Base-by-base conservation (phyloP, 2,888 invertebrate species). In the Charanyca ferruginea region DNA sequence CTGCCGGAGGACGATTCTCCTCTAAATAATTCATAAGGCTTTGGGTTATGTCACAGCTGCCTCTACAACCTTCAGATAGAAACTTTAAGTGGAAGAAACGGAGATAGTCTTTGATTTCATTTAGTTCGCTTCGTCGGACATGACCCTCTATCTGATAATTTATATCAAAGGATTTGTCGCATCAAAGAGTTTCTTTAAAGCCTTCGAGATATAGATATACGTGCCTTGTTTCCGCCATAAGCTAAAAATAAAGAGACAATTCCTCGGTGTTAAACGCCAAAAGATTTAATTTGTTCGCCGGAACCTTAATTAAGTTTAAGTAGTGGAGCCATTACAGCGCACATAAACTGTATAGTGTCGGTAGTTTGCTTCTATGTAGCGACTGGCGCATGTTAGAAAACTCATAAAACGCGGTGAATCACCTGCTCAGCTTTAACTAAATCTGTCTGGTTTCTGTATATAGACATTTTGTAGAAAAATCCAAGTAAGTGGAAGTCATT, bases 21-120 rank as follows among this genome's bases (percentile, higher is more conserved):
- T 87, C 83, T 93, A 89, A 92, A 93, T 94, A 92, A 94, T 94
- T 93, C 91, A 94, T 93, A 87, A 91, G 87, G 82, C 82, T 84
- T 87, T 83, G 84, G 86, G 87, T 86, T 84, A 87, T 87, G 88
- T 88, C 89, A 85, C 91, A 91, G 90, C 88, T 90, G 90, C 84
- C 86, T 85, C 78, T 82, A 83, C 81, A 75, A 73, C 72, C 68
- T 76, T 70, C 75, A 72, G 78, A 73, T 81, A 79, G 69, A 79
- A 81, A 83, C 70, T 77, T 66, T 60, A 66, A 80, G 74, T 78
- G 83, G 75, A 85, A 83, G 85, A 85, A 81, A 80, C 76, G 73
- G 81, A 84, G 77, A 78, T 73, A 81, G 75, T 85, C 86, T 89
- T 88, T 89, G 89, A 90, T 90, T 91, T 88, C 85, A 84, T 89